Evolutionary conservation across 2,888 invertebrate species (phyloP), one percentile per base, ranked within the genome.

Genomic region (Congeria kusceri): DNA sequence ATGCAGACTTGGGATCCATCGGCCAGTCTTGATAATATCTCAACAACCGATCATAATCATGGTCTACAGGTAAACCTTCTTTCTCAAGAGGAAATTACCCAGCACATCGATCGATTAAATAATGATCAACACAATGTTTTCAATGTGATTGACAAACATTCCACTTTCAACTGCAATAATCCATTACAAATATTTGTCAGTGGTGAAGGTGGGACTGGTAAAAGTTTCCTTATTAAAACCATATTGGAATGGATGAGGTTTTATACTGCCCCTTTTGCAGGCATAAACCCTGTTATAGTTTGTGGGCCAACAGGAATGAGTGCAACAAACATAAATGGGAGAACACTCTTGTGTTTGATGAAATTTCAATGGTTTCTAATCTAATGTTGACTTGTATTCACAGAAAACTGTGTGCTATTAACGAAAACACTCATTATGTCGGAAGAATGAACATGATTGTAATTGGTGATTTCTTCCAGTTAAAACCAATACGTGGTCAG

Each of bases 291-390:
- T 20, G 73, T 82, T 9, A 32, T 78, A n/a, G 72, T 82, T 15
- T 75, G 72, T 76, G 78, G 66, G 46, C 76, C 78, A 53, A 82
- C 76, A 44, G 78, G 82, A 29, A 78, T 75, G 56, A 71, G 72
- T 71, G 82, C 82, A 25, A 75, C 68, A 72, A 82, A 77, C 66
- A 78, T 77, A 20, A 20, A 67, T 44, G 81, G 81, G 20, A 77
- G 29, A 29, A 80, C 80, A 47, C n/a, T n/a, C n/a, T n/a, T n/a
- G n/a, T n/a, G n/a, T n/a, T n/a, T n/a, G n/a, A n/a, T n/a, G n/a
- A n/a, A n/a, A n/a, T n/a, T n/a, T n/a, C n/a, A n/a, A n/a, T n/a
- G n/a, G n/a, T n/a, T n/a, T n/a, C n/a, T n/a, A n/a, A n/a, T n/a
- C n/a, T n/a, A n/a, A n/a, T n/a, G n/a, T n/a, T n/a, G n/a, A n/a